These are phyloP conservation scores for Ptychobarbus kaznakovi DNA, from an alignment of 2,797 vertebrate species.

Conservation along the genomic window DNA sequence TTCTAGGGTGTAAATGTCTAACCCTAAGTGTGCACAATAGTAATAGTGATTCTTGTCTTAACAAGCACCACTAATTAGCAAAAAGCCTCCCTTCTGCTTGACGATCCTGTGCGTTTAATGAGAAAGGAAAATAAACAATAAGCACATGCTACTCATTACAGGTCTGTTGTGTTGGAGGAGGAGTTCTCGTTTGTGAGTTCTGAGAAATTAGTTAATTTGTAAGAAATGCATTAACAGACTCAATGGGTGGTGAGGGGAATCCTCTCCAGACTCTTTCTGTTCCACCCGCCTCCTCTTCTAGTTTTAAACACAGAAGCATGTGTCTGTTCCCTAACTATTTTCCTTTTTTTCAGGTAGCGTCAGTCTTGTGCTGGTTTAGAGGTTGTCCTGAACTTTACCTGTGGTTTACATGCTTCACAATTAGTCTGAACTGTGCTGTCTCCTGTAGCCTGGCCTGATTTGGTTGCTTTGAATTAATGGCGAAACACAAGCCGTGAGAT, in stretches of 20 bases:
- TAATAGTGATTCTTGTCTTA: not conserved
- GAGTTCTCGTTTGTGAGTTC: constrained; percentile 4
- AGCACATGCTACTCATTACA: constrained; percentile 24
- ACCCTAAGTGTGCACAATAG: not conserved
- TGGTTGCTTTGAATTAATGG: not conserved
- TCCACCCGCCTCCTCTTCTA: not conserved
- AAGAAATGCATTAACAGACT: constrained; percentile 11
- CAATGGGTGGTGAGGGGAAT: constrained; percentile 9
- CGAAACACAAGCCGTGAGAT: not conserved
- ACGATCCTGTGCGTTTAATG: not conserved
- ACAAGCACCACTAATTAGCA: constrained; percentile 10
- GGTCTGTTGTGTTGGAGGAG: constrained; percentile 11
- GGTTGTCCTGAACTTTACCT: constrained; percentile 6
- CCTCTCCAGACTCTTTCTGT: not conserved
- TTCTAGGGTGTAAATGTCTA: not conserved
- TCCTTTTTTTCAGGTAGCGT: not conserved
- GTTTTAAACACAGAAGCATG: not conserved
- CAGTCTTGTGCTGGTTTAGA: not conserved
- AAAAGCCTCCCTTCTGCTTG: not conserved
- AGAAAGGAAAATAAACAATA: constrained; percentile 3
- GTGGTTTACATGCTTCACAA: not conserved
- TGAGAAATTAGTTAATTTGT: constrained; percentile 30
- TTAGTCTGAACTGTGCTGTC: not conserved
- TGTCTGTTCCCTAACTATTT: not conserved
- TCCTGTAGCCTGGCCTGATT: not conserved